Percentiles rank a stretch among this genome's conserved stretches.
phyloP scores from a whole-genome alignment of 2,888 invertebrate genomes.

The Crossocerus cetratus region DNA sequence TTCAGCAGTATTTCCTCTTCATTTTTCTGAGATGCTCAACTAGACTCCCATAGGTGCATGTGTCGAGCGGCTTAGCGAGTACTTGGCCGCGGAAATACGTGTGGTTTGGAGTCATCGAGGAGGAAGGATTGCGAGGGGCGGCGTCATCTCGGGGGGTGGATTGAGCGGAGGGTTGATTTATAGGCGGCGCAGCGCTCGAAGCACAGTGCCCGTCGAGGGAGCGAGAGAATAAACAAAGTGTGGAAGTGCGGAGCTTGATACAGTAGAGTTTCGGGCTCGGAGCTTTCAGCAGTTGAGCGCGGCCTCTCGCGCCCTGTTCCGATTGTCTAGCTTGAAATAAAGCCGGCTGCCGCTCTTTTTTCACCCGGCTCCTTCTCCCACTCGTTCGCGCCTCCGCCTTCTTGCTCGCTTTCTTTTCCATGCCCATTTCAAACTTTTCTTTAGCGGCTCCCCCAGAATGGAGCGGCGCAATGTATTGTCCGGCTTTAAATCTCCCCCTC shows the following conservation, averaged over 20 bases:
- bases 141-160: slow-evolving; percentile 32
- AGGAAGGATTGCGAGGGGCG: neutral
- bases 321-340: slow-evolving; percentile 49
- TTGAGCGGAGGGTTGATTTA: slow-evolving; percentile 46
- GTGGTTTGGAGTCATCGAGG: slow-evolving; percentile 9
- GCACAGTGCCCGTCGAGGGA: slow-evolving; percentile 4
- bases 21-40: too few species aligned
- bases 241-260: slow-evolving; percentile 48
- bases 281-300: slow-evolving; percentile 54
- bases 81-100: slow-evolving; percentile 9
- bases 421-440: neutral
- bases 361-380: neutral
- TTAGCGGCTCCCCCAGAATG: neutral
- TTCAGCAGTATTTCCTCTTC: too few species aligned
- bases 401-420: neutral
- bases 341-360: slow-evolving; percentile 28
- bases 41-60: too few species aligned
- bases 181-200: slow-evolving; percentile 14
- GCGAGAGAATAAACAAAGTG: slow-evolving; percentile 49
- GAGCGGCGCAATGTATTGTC: neutral
- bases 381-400: neutral
- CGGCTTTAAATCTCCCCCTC: neutral
- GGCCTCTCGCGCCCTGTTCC: slow-evolving; percentile 41
- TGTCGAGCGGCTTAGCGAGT: too few species aligned
- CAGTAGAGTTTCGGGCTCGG: slow-evolving; percentile 42